Conservation (phyloP, 2,888 invertebrate genomes). For the Podabrus alpinus region DNA sequence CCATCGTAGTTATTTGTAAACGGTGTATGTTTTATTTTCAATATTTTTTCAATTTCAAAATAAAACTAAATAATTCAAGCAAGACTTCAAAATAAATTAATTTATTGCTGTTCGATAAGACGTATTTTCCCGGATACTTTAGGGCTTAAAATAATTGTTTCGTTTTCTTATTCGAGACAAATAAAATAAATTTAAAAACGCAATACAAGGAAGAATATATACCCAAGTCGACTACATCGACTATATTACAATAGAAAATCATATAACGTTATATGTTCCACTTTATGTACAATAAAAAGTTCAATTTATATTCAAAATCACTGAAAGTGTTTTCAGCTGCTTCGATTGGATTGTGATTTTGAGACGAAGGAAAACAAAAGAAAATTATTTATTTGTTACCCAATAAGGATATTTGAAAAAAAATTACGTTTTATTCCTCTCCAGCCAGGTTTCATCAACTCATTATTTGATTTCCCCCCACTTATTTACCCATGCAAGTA, state of each 20-base stretch:
- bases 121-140: not conserved
- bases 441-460: not conserved
- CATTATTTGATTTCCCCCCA: not conserved
- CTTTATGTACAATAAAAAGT: not conserved
- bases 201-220: not conserved
- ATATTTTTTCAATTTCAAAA: not conserved
- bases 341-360: not conserved
- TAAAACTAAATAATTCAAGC: too few relatives aligned
- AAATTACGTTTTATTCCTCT: not conserved
- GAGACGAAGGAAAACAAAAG: not conserved
- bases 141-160: not conserved
- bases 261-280: not conserved
- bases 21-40: too few relatives aligned
- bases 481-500: not conserved
- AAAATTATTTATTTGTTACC: not conserved
- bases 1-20: not conserved
- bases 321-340: not conserved
- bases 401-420: not conserved
- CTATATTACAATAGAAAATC: not conserved
- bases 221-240: not conserved
- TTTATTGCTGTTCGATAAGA: not conserved
- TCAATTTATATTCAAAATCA: not conserved
- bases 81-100: not conserved
- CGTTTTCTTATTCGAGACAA: not conserved
- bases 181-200: not conserved